Evolutionary conservation across 2,888 invertebrate genomes (phyloP).

Genomic region (Cotesia congregata): DNA sequence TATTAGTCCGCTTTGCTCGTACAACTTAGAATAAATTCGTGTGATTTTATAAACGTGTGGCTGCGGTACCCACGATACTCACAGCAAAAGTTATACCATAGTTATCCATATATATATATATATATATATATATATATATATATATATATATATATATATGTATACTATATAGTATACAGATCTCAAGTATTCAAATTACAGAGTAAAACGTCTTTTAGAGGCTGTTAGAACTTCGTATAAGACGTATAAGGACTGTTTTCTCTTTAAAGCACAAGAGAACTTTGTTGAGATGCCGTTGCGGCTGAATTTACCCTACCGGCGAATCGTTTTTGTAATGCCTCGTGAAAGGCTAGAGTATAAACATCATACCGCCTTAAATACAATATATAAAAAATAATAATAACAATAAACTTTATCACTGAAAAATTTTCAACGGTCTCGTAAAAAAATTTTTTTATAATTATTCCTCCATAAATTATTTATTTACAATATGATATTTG

Average conservation of each 20-base stretch:
- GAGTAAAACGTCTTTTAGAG: constrained; percentile 37
- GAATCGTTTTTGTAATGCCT: constrained; percentile 8
- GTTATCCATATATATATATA: not conserved
- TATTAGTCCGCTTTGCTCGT: constrained; percentile 2
- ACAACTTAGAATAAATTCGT: not conserved
- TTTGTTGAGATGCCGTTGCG: constrained; percentile 6
- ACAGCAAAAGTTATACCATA: constrained; percentile 31
- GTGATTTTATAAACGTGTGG: constrained; percentile 2
- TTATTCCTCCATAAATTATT: no score
- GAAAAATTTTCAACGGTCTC: no score
- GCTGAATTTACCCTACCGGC: constrained; percentile 21
- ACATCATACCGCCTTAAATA: no score
- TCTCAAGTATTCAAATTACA: constrained; percentile 39
- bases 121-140: not conserved
- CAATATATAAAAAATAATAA: no score
- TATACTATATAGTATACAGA: not conserved
- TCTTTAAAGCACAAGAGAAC: constrained; percentile 10
- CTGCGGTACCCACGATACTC: constrained; percentile 23
- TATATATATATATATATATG: not conserved
- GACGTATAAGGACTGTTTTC: constrained; percentile 26
- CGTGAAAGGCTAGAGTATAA: no score
- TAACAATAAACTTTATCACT: no score
- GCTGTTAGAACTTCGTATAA: constrained; percentile 30
- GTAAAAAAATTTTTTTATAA: no score
- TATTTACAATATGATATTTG: no score